These are phyloP conservation scores for Lasioglossum lativentre DNA, from an alignment of 2,888 invertebrate genomes.

Conservation along the genomic window DNA sequence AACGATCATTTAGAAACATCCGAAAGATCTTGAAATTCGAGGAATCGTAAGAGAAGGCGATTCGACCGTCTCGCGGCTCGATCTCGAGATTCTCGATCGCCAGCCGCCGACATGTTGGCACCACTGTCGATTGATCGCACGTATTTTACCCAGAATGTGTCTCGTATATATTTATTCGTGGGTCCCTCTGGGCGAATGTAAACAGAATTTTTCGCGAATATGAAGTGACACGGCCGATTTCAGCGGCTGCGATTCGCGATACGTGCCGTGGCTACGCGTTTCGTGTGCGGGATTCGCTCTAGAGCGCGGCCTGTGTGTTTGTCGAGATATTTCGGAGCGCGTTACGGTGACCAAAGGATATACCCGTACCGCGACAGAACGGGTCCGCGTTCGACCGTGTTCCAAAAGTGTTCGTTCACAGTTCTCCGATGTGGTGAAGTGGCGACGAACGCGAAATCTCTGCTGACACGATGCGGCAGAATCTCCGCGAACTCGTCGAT, in stretches of 20 bases:
- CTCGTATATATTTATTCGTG: conserved; percentile 70
- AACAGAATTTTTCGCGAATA: conserved; percentile 78
- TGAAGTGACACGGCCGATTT: conserved; percentile 76
- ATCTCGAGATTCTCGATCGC: conserved; percentile 8
- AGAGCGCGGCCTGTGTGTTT: not conserved
- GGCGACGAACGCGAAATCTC: conserved; percentile 58
- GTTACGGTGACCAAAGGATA: conserved; percentile 54
- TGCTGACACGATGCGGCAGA: conserved; percentile 69
- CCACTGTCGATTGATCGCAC: conserved; percentile 79
- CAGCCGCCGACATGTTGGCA: conserved; percentile 70
- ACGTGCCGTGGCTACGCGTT: conserved; percentile 40
- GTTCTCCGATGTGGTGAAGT: conserved; percentile 60
- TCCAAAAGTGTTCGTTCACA: conserved; percentile 48
- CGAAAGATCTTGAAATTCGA: not conserved
- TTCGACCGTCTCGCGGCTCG: not conserved
- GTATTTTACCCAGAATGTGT: conserved; percentile 77
- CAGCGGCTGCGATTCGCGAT: conserved; percentile 64
- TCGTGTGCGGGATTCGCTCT: not conserved
- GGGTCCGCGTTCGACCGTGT: conserved; percentile 65
- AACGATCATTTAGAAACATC: not conserved
- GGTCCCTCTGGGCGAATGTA: conserved; percentile 75
- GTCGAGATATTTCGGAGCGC: conserved; percentile 39
- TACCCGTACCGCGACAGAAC: conserved; percentile 64
- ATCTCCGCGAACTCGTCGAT: conserved; percentile 60
- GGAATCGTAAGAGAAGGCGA: not conserved